Conservation (phyloP, 2,113 vertebrate genomes). For the Anthoscopus minutus region DNA sequence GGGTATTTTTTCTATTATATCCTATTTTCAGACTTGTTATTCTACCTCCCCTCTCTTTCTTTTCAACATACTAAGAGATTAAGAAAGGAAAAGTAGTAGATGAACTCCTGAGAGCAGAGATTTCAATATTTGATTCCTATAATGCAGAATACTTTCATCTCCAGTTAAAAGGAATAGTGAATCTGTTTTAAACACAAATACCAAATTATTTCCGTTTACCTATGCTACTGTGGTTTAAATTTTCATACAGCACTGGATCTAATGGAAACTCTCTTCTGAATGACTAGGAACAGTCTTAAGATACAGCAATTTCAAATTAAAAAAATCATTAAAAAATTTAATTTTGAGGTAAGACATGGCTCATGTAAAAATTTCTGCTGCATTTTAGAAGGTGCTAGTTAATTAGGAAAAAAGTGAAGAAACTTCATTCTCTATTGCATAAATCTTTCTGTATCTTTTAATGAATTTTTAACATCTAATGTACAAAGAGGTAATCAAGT, state of each 20-base stretch:
- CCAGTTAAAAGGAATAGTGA: conserved; percentile 1
- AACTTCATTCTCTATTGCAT: neutral
- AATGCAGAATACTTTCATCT: neutral
- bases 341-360: neutral
- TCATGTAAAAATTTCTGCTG: neutral
- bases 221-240: neutral
- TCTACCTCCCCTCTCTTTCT: neutral
- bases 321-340: neutral
- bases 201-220: neutral
- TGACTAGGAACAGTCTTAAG: neutral
- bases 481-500: neutral
- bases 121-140: neutral
- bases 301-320: neutral
- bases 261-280: neutral
- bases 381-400: neutral
- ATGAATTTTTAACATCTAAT: neutral
- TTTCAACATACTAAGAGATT: neutral
- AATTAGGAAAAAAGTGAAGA: neutral
- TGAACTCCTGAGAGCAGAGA: neutral
- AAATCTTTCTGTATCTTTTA: neutral
- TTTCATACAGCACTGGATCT: neutral
- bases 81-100: neutral
- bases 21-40: neutral
- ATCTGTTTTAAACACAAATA: neutral
- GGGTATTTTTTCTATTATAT: neutral